A percentile compares a stretch with the other conserved stretches of the same genome.
Evolutionary conservation across 2,113 vertebrate genomes (phyloP).

Genomic region (Benitochromis conjunctus): DNA sequence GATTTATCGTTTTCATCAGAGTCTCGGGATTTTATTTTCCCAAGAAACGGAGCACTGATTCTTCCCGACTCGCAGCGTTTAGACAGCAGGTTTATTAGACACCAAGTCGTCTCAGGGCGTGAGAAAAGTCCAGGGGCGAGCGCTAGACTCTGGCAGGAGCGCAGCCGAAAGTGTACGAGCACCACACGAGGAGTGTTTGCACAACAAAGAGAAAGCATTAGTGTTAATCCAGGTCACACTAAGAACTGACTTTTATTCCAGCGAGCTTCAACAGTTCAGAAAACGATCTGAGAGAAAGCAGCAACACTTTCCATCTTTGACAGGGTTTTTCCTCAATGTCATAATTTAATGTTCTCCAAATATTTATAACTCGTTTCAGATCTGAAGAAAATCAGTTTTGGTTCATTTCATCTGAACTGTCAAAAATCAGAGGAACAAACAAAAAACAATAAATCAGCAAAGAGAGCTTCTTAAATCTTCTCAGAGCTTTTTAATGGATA

Average conservation of each 20-base stretch:
- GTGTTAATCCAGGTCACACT: neutral
- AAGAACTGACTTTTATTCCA: constrained; percentile 12
- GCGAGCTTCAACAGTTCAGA: neutral
- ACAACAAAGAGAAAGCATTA: neutral
- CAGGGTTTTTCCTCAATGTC: neutral
- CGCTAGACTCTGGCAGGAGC: neutral
- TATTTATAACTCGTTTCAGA: neutral
- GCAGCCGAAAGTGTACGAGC: neutral
- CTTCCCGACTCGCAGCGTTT: neutral
- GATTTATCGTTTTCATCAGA: rapidly evolving
- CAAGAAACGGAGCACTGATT: neutral
- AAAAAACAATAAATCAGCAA: constrained; percentile 12
- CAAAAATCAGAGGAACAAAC: neutral
- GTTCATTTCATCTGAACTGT: neutral
- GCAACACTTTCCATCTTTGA: neutral
- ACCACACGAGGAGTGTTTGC: neutral
- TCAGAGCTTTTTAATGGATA: neutral
- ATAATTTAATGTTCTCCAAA: neutral
- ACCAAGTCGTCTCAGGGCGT: neutral
- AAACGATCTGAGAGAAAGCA: rapidly evolving
- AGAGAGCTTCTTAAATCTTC: neutral
- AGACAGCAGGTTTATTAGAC: neutral
- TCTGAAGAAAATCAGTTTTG: neutral
- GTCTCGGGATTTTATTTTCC: rapidly evolving
- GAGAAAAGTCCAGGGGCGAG: neutral